phyloP scores from a whole-genome alignment of 2,797 vertebrate genomes.

The Monodelphis domestica region DNA sequence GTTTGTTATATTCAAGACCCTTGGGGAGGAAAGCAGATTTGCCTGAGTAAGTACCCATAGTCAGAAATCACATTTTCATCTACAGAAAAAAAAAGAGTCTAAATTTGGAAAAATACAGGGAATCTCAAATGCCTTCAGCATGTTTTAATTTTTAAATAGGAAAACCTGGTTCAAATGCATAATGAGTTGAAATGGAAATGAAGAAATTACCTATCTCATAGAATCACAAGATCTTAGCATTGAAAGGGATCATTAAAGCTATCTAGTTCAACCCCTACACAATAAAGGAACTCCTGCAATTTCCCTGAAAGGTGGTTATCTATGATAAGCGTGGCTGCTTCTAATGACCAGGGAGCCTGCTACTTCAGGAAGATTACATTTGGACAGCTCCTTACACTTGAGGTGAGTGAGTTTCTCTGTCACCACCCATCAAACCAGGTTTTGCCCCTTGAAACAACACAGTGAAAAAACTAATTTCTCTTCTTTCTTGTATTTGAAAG shows the following conservation, averaged over 20 bases:
- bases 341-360: neutral
- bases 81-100: neutral
- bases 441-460: neutral
- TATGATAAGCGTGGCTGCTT: neutral
- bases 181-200: neutral
- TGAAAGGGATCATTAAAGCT: neutral
- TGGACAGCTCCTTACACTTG: neutral
- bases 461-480: neutral
- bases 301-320: neutral
- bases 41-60: neutral
- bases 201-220: neutral
- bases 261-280: neutral
- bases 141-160: neutral
- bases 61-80: neutral
- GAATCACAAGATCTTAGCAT: neutral
- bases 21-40: neutral
- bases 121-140: neutral
- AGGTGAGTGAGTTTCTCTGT: neutral
- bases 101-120: neutral
- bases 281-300: neutral
- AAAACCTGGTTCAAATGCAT: neutral
- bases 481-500: neutral
- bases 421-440: neutral
- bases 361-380: neutral
- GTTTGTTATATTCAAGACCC: neutral